A percentile compares a stretch with the other conserved stretches of the same genome.
These are phyloP conservation scores for Tinea pellionella DNA, from an alignment of 2,888 invertebrate genomes.

Conservation along the genomic window DNA sequence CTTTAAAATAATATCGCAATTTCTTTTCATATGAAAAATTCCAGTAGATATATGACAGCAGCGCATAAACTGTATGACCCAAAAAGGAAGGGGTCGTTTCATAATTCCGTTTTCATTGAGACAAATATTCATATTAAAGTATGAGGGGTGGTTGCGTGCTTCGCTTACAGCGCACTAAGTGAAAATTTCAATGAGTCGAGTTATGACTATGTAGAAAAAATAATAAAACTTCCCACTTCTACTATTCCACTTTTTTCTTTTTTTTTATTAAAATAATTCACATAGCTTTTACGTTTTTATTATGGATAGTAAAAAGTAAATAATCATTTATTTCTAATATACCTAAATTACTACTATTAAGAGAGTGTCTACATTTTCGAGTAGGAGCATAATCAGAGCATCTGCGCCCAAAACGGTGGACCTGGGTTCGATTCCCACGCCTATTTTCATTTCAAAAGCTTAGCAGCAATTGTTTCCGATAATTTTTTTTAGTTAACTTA, in stretches of 20 bases:
- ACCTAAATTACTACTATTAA: too few species aligned
- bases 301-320: too few species aligned
- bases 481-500: too few species aligned
- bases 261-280: too few species aligned
- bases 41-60: slow-evolving; percentile 23
- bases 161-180: slow-evolving; percentile 1
- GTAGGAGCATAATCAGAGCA: too few species aligned
- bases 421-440: too few species aligned
- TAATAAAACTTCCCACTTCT: not conserved
- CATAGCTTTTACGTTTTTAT: too few species aligned
- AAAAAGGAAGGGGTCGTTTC: slow-evolving; percentile 29
- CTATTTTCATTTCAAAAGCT: too few species aligned
- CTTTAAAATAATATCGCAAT: slow-evolving; percentile 38
- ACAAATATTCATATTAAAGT: slow-evolving; percentile 56
- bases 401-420: too few species aligned
- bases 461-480: too few species aligned
- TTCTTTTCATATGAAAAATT: slow-evolving; percentile 52
- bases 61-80: slow-evolving; percentile 52
- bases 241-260: not conserved
- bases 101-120: slow-evolving; percentile 65
- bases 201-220: slow-evolving; percentile 1
- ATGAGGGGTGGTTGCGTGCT: not conserved
- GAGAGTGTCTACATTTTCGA: too few species aligned
- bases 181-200: not conserved
- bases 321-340: too few species aligned